A percentile compares a stretch with the other conserved stretches of the same genome.
Evolutionary conservation across 2,888 invertebrate species (phyloP).

Genomic region (Cremastinae sp.): DNA sequence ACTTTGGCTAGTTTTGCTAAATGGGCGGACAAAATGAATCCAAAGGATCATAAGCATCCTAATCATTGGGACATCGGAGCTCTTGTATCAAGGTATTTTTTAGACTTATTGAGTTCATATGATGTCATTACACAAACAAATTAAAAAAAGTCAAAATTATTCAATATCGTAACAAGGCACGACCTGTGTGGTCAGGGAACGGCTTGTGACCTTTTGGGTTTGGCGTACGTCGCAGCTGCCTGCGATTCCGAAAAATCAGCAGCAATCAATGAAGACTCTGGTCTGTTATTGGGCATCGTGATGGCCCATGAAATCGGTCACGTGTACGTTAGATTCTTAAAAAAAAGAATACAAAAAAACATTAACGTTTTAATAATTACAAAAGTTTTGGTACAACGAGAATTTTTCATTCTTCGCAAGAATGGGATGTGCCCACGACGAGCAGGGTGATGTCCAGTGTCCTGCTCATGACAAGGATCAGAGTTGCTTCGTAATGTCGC

Average conservation of each 20-base stretch:
- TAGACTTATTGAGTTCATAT: background rate
- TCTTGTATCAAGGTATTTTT: conserved; percentile 86
- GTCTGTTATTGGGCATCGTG: conserved; percentile 93
- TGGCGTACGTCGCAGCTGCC: conserved; percentile 94
- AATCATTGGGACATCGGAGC: conserved; percentile 94
- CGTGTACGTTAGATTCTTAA: conserved; percentile 84
- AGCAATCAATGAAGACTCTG: conserved; percentile 95
- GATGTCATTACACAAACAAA: too few relatives aligned
- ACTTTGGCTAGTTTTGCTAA: conserved; percentile 84
- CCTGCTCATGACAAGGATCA: conserved; percentile 82
- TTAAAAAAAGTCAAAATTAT: too few relatives aligned
- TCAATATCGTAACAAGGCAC: conserved; percentile 62
- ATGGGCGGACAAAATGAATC: conserved; percentile 86
- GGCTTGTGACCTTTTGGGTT: conserved; percentile 87
- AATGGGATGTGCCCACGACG: conserved; percentile 94
- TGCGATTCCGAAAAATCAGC: conserved; percentile 92
- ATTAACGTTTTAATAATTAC: background rate
- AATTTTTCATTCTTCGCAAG: conserved; percentile 84
- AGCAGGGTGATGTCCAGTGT: conserved; percentile 89
- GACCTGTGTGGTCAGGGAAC: conserved; percentile 69
- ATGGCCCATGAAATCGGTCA: conserved; percentile 95
- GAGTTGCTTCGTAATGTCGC: conserved; percentile 89
- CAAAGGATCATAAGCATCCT: conserved; percentile 87
- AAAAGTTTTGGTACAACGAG: background rate
- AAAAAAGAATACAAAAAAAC: background rate